Conservation (phyloP, 1,140 invertebrate species). For the Bathynomus jamesi region DNA sequence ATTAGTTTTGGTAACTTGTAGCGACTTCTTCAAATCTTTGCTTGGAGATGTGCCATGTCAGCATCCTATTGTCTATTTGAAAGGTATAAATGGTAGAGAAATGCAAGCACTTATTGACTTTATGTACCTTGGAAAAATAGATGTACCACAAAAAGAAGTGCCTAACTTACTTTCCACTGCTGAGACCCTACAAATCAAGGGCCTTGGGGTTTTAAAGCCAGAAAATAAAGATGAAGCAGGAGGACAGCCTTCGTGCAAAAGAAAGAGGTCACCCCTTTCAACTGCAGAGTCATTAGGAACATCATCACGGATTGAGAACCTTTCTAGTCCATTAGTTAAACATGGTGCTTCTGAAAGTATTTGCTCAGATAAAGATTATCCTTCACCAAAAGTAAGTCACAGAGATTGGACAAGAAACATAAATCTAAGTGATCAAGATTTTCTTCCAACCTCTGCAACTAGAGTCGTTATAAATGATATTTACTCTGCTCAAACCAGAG, state of each 20-base stretch:
- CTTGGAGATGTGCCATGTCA: constrained; percentile 86
- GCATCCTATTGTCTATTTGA: constrained; percentile 82
- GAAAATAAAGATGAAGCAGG: constrained; percentile 8
- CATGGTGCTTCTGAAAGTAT: neutral
- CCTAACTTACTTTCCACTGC: constrained; percentile 75
- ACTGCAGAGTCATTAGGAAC: too few relatives aligned
- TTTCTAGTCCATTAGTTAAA: neutral
- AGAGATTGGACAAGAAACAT: too few relatives aligned
- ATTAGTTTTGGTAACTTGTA: constrained; percentile 84
- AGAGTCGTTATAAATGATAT: too few relatives aligned
- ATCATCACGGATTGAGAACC: too few relatives aligned
- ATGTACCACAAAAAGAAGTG: constrained; percentile 82
- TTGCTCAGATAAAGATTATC: neutral
- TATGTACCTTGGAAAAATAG: constrained; percentile 89
- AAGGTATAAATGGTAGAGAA: constrained; percentile 77
- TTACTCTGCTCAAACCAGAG: too few relatives aligned
- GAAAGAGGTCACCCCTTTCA: too few relatives aligned
- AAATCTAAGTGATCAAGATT: too few relatives aligned
- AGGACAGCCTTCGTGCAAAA: too few relatives aligned
- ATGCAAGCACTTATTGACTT: constrained; percentile 81
- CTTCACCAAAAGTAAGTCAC: too few relatives aligned
- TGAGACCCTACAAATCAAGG: constrained; percentile 70
- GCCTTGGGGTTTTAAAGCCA: constrained; percentile 67
- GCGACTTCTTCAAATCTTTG: constrained; percentile 80
- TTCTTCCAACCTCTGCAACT: too few relatives aligned